Evolutionary conservation across 1,140 invertebrate genomes (phyloP), one percentile per base, ranked within the genome.

Genomic region (Luehdorfia chinensis): DNA sequence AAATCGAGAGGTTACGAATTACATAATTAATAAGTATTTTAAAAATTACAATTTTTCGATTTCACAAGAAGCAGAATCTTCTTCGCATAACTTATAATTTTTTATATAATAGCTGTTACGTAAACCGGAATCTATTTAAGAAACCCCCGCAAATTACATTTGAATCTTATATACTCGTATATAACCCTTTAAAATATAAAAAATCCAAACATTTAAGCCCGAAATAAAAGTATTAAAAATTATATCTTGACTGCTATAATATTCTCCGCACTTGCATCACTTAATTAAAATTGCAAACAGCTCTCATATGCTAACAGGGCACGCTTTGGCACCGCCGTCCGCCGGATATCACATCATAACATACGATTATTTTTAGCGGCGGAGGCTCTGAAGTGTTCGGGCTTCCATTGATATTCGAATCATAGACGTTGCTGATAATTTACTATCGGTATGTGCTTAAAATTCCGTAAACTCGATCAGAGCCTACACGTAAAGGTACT

Each of bases 271-370:
- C 28, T 31, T 31, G 9, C n/a, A 31, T 3, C n/a, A 9, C 11
- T 28, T 44, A 43, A 59, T 59, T 59, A 46, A 59, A 59, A 59
- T 59, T 59, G 55, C 55, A 59, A 59, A 55, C 44, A 36, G 33
- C 47, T 30, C 57, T 63, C 56, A 54, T 74, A 72, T 72, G 66
- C 68, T 74, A 66, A 72, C 72, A 60, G 52, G 31, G 59, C 72
- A 70, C 66, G 73, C 48, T 54, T 43, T 49, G 50, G 19, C 36
- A 31, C 19, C 54, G 45, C 25, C 54, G 39, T 72, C 74, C 71
- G 71, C 61, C 71, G 71, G 74, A 77, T 66, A 56, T 61, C 50
- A 36, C 39, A 59, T 74, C 56, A 58, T 60, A 56, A 45, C 27
- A 56, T 14, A 36, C 46, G 43, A 59, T 63, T 73, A 68, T 75